Conservation (phyloP, 1,140 invertebrate genomes). For the Plutomurus gul region DNA sequence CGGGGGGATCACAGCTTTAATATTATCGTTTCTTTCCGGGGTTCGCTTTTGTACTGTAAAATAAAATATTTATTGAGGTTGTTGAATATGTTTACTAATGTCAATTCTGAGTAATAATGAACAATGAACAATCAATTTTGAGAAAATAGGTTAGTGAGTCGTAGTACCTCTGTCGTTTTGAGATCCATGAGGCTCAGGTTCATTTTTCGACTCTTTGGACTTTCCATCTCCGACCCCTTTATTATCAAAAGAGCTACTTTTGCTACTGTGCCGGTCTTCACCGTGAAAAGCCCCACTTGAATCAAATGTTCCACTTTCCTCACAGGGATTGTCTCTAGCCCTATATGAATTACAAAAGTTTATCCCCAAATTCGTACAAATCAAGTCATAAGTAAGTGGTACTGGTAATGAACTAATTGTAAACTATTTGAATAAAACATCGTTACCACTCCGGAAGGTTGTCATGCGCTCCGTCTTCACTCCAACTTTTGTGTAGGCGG, state of each 20-base stretch:
- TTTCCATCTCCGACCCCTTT: constrained; percentile 9
- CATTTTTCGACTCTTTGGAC: constrained; percentile 38
- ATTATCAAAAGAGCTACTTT: constrained; percentile 59
- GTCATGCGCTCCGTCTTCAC: constrained; percentile 66
- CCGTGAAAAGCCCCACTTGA: constrained; percentile 80
- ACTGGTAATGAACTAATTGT: background rate
- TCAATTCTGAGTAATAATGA: too few relatives aligned
- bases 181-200: constrained; percentile 54
- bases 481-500: constrained; percentile 65
- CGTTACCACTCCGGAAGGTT: constrained; percentile 72
- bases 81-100: too few relatives aligned
- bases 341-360: constrained; percentile 53
- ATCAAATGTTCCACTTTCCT: constrained; percentile 84
- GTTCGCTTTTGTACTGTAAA: constrained; percentile 53
- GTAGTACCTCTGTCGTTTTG: constrained; percentile 51
- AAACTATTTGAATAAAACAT: constrained; percentile 16
- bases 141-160: too few relatives aligned
- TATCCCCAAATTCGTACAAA: background rate
- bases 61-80: background rate
- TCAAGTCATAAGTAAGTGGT: background rate
- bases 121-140: too few relatives aligned
- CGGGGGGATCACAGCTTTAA: constrained; percentile 49
- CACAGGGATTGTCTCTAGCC: constrained; percentile 74
- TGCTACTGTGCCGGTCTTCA: constrained; percentile 63
- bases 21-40: constrained; percentile 41